Evolutionary conservation across 2,113 vertebrate species (phyloP).

Genomic region (Mirza zaza): DNA sequence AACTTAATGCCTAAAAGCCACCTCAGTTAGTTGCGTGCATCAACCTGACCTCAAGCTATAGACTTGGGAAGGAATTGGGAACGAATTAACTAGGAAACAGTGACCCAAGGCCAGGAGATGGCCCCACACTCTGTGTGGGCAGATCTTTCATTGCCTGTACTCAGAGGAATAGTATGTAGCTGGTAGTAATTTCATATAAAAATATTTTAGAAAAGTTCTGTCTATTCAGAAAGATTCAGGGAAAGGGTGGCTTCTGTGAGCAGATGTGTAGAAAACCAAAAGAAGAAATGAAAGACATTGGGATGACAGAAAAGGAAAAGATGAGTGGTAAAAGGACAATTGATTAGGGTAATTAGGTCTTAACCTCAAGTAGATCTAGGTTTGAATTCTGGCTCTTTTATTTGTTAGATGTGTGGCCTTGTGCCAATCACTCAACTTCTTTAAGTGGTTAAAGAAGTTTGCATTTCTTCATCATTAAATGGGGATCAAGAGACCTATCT

Average conservation of each 20-base stretch:
- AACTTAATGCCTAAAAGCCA: not conserved
- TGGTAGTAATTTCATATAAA: not conserved
- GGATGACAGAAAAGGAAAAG: not conserved
- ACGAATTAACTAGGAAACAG: not conserved
- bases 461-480: not conserved
- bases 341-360: not conserved
- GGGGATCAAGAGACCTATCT: not conserved
- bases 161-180: not conserved
- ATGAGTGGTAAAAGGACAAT: not conserved
- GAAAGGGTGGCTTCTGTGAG: not conserved
- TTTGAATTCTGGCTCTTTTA: not conserved
- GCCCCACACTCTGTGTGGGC: too few relatives aligned
- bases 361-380: not conserved
- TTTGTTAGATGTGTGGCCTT: not conserved
- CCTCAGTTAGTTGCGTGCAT: not conserved
- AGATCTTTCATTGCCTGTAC: not conserved
- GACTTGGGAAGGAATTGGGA: not conserved
- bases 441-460: not conserved
- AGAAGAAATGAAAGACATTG: not conserved
- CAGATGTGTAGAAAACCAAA: not conserved
- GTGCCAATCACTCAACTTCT: not conserved
- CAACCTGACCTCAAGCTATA: not conserved
- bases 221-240: not conserved
- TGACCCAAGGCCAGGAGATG: not conserved
- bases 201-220: not conserved